Base-by-base conservation (phyloP, 2,888 invertebrate species). In the Siphonodentalium dalli region DNA sequence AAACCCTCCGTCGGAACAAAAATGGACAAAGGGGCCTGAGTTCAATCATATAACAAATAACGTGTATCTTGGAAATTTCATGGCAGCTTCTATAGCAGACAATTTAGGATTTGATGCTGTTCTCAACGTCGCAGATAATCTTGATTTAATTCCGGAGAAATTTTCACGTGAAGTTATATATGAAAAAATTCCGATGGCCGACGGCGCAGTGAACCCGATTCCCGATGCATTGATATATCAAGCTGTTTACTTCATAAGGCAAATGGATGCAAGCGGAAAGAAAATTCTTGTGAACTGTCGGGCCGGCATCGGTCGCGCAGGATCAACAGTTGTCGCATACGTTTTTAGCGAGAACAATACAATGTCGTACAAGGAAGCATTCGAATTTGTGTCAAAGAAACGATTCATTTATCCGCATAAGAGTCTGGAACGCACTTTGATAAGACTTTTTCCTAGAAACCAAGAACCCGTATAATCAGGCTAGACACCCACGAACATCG, bases 271-370 rank as follows among this genome's bases (percentile, higher is more conserved):
- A 20, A 18, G 24, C 6, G 37, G 50, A 27, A 47, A 49, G 8
- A 66, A 61, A 33, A 54, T 58, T 13, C 33, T 66, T 6, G 63
- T 68, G 15, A 61, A 57, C 54, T 64, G 66, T 31, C 46, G 65
- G n/a, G 61, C 65, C n/a, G 68, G 68, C 6, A 61, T 61, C 20
- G 68, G 65, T 5, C 44, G 68, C 13, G 61, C 68, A 23, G 66
- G 66, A 7, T 68, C 68, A n/a, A 58, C 59, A 18, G 54, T 54
- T 18, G 63, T 68, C 28, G 56, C 61, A 15, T 68, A 54, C 47
- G 58, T 66, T 8, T 68, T 61, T 48, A 54, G 56, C 34, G 42
- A 48, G 39, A 54, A 59, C 35, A 46, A 44, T 2, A 28, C 44
- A 26, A 54, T 63, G 44, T 48, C 58, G 5, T 68, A 58, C 43